A percentile compares a stretch with the other conserved stretches of the same genome.
Conservation (phyloP, 2,113 vertebrate genomes). For the Erythrocercus mccallii region DNA sequence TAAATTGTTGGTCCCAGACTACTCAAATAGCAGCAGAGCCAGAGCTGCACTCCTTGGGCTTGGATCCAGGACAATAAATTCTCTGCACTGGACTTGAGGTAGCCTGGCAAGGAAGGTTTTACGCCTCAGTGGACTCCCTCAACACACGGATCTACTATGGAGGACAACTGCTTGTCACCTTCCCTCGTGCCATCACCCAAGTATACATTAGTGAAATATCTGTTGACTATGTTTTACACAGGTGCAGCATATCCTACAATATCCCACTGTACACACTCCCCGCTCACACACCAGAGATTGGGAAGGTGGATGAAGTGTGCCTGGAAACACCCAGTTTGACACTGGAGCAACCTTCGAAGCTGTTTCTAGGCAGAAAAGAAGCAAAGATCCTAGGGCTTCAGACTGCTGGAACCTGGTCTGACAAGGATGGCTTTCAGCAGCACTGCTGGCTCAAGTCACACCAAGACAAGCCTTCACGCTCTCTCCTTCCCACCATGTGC, state of each 20-base stretch:
- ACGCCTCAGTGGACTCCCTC: neutral
- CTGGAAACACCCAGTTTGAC: neutral
- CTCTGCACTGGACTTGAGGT: neutral
- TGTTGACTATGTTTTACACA: neutral
- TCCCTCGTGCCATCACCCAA: neutral
- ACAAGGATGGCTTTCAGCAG: neutral
- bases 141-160: neutral
- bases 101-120: neutral
- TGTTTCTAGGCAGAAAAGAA: neutral
- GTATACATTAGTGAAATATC: neutral
- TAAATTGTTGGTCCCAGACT: conserved; percentile 42
- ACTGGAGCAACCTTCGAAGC: neutral
- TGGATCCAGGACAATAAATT: conserved; percentile 38
- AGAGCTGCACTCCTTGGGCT: conserved; percentile 17
- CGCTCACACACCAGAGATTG: neutral
- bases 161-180: neutral
- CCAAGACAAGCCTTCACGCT: neutral
- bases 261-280: neutral
- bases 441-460: neutral
- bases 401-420: neutral
- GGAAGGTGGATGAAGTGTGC: neutral
- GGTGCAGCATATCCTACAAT: neutral
- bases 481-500: neutral
- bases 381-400: neutral
- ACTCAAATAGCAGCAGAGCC: conserved; percentile 23